Conservation (phyloP, 1,140 invertebrate genomes). For the Aphaenogaster floridana region DNA sequence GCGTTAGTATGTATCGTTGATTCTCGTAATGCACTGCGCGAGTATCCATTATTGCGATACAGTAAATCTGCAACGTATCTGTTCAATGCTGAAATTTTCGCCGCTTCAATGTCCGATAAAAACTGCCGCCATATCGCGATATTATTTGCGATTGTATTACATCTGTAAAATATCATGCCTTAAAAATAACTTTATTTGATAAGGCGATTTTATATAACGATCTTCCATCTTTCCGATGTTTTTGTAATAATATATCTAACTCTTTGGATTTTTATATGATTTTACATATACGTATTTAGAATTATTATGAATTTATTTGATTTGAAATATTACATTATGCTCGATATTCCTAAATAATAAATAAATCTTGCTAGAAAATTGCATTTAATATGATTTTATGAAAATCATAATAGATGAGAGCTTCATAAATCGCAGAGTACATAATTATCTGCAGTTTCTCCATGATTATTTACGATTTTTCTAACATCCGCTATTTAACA, state of each 20-base stretch:
- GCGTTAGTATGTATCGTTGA: constrained; percentile 40
- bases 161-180: neutral
- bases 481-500: constrained; percentile 12
- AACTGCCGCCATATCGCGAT: constrained; percentile 19
- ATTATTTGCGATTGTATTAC: neutral
- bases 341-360: neutral
- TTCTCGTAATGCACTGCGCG: constrained; percentile 63
- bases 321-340: neutral
- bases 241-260: neutral
- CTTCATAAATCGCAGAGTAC: neutral
- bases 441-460: neutral
- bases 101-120: neutral
- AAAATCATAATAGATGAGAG: neutral
- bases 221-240: neutral
- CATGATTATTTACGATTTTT: constrained; percentile 29
- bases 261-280: neutral
- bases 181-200: constrained; percentile 20
- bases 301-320: neutral
- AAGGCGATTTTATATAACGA: neutral
- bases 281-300: neutral
- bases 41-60: constrained; percentile 45
- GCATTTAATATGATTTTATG: neutral
- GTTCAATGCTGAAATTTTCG: constrained; percentile 67
- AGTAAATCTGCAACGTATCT: constrained; percentile 69
- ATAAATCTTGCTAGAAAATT: neutral